phyloP scores from a whole-genome alignment of 2,113 vertebrate species.

The Seriola rivoliana region DNA sequence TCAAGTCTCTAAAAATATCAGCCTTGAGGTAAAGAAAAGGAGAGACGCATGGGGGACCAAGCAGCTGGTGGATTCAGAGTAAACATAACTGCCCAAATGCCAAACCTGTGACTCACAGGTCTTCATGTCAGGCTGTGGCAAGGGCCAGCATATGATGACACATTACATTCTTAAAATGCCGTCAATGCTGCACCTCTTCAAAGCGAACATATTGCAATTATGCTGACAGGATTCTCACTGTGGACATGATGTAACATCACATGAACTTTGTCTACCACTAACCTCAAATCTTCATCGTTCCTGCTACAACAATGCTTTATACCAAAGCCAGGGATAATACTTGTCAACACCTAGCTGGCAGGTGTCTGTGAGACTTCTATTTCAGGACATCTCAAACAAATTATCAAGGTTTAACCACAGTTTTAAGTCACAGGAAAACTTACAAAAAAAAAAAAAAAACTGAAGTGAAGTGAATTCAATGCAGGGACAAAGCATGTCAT shows the following conservation, averaged over 20 bases:
- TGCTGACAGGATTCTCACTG: background rate
- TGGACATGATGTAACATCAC: background rate
- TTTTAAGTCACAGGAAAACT: too few species aligned
- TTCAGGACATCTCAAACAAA: too few species aligned
- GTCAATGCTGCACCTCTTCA: background rate
- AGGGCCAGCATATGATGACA: background rate
- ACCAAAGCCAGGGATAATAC: too few species aligned
- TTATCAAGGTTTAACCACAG: background rate
- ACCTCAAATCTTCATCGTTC: background rate
- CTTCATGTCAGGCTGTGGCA: background rate
- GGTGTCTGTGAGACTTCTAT: too few species aligned
- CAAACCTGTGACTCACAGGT: slow-evolving; percentile 50
- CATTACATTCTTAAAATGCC: slow-evolving; percentile 22
- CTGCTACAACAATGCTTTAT: background rate
- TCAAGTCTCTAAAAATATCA: slow-evolving; percentile 80
- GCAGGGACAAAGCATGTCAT: background rate
- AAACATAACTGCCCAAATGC: slow-evolving; percentile 52
- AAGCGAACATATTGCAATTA: background rate
- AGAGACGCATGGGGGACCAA: slow-evolving; percentile 36
- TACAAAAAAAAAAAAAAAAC: too few species aligned
- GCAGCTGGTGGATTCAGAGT: slow-evolving; percentile 61
- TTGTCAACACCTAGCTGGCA: too few species aligned
- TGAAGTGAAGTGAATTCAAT: background rate
- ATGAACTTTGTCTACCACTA: background rate
- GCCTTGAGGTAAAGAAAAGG: slow-evolving; percentile 50